These are phyloP conservation scores for Apteryx owenii DNA, from an alignment of 2,113 vertebrate genomes.

Conservation along the genomic window DNA sequence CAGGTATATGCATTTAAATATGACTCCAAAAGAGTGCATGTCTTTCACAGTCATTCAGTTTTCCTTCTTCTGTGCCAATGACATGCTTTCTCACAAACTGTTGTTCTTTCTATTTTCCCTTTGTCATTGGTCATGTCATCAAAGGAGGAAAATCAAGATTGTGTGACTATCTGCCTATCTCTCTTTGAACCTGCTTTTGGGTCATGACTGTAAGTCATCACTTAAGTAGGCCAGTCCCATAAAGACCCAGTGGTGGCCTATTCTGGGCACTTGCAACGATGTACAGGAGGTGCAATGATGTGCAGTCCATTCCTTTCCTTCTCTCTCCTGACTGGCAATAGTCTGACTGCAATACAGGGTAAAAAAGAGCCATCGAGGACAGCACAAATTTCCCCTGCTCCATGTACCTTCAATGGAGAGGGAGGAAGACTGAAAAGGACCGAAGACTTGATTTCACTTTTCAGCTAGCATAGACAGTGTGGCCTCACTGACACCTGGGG, in stretches of 20 bases:
- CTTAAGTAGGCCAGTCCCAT: neutral
- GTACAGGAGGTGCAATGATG: neutral
- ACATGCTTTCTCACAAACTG: neutral
- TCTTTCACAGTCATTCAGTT: neutral
- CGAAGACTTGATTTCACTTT: neutral
- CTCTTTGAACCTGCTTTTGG: neutral
- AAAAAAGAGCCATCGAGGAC: neutral
- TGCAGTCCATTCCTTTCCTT: neutral
- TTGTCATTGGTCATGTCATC: neutral
- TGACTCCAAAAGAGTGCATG: neutral
- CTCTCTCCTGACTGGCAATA: neutral
- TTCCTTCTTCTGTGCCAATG: neutral
- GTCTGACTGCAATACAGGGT: neutral
- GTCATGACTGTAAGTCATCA: neutral
- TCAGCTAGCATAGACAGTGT: neutral
- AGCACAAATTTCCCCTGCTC: neutral
- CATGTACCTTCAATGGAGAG: neutral
- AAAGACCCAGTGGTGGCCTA: neutral
- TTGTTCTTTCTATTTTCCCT: neutral
- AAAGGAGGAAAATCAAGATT: neutral
- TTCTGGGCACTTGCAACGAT: rapidly evolving
- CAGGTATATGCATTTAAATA: neutral
- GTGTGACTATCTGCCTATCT: neutral
- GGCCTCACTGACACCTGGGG: neutral
- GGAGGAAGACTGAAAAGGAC: neutral